Evolutionary conservation across 2,797 vertebrate species (phyloP), one percentile per base, ranked within the genome.

Genomic region (Glossophaga mutica): DNA sequence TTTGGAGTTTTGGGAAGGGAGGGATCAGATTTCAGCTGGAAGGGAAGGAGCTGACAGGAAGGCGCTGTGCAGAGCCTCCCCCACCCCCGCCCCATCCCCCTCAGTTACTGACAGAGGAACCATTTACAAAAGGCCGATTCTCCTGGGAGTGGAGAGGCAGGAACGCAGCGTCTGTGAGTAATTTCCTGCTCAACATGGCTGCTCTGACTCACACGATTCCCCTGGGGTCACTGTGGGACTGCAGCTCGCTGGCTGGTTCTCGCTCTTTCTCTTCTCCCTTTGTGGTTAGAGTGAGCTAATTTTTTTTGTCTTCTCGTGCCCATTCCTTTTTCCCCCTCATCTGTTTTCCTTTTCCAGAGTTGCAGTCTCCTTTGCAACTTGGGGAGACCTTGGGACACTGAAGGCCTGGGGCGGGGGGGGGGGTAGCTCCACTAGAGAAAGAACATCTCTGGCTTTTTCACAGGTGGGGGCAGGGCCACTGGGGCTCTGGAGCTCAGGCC

Each of bases 161-260:
- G 98, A 98, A 98, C 98, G 98, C 99, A 98, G 98, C 98, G 98
- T 97, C 99, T 99, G 98, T 99, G 99, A 99, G 99, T 99, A 99
- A 99, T 99, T 99, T 99, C 99, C 99, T 99, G 99, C 99, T 99
- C 99, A 99, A 99, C 99, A 99, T 99, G 99, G 99, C 99, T 98
- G 99, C 99, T 99, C 99, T 99, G 99, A 99, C 99, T 99, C 99
- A 99, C 99, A 99, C 98, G 55, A 98, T 98, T 99, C 99, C 99
- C 98, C 98, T 98, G 98, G 99, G 99, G 98, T 98, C 99, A 98
- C 98, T 98, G 99, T 98, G 98, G 98, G 98, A 98, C 99, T 98
- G 99, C 98, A 97, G 98, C 99, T 95, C 11, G n/a, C 98, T 95
- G 29, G 52, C 98, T 7, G 84, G 79, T 91, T 97, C 97, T 97